These are phyloP conservation scores for Zoroaster sp. DNA, from an alignment of 53 echinoderm and acorn worm species.

Conservation along the genomic window DNA sequence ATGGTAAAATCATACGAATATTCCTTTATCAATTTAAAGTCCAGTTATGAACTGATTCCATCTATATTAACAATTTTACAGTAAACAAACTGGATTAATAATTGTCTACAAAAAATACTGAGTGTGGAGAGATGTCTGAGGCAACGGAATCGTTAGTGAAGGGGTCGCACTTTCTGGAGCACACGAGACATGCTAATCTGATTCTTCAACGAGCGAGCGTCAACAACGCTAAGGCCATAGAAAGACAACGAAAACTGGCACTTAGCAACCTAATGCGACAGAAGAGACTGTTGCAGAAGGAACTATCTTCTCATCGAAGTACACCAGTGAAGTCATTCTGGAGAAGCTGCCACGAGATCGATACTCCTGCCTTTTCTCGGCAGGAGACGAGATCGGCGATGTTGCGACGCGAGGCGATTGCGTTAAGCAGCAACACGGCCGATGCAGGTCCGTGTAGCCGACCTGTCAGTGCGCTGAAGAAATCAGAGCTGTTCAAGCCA, in stretches of 20 bases:
- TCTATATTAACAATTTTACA: too few relatives aligned
- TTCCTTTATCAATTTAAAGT: too few relatives aligned
- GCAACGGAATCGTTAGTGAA: conserved; percentile 13
- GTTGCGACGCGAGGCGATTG: conserved; percentile 27
- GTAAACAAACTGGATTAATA: neutral
- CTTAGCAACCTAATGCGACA: conserved; percentile 30
- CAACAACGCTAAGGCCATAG: neutral
- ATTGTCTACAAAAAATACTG: neutral
- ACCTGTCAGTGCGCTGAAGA: neutral
- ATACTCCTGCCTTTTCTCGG: neutral
- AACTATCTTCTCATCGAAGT: neutral
- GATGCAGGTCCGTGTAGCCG: neutral
- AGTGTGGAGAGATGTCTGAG: neutral
- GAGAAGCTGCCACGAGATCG: neutral
- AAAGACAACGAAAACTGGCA: conserved; percentile 18
- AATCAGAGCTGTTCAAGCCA: neutral
- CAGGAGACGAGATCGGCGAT: conserved; percentile 37
- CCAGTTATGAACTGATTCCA: too few relatives aligned
- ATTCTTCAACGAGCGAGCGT: conserved; percentile 44
- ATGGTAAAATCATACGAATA: too few relatives aligned
- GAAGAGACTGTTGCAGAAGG: conserved; percentile 18
- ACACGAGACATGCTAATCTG: conserved; percentile 33
- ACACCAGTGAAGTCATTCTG: neutral
- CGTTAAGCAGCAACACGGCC: neutral
- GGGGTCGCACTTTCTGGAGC: conserved; percentile 8